Percentiles rank a stretch among this genome's conserved stretches.
Conservation (phyloP, 2,797 vertebrate species). For the Monodelphis domestica region DNA sequence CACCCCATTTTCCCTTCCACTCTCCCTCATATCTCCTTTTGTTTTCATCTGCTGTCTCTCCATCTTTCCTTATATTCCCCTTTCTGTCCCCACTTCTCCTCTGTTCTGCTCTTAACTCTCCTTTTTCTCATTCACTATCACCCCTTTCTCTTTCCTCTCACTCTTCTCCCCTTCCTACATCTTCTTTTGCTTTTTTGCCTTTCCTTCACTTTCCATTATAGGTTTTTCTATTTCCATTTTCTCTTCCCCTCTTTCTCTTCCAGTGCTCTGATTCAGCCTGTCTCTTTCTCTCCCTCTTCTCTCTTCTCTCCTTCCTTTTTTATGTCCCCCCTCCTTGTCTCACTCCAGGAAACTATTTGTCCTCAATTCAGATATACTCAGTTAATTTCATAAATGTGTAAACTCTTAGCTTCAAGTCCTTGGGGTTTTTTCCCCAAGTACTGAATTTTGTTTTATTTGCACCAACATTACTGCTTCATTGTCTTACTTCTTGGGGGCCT, state of each 20-base stretch:
- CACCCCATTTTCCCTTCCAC: neutral
- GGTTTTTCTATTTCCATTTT: neutral
- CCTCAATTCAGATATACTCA: neutral
- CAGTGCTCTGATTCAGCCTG: neutral
- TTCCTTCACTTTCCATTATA: neutral
- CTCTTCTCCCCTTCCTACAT: neutral
- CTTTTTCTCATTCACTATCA: neutral
- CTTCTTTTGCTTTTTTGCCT: too few relatives aligned
- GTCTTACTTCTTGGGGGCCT: neutral
- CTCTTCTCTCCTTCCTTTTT: neutral
- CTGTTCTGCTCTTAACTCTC: neutral
- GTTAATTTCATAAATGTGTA: slow-evolving; percentile 44
- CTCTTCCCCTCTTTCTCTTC: neutral
- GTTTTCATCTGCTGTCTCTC: neutral
- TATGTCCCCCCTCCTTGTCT: too few relatives aligned
- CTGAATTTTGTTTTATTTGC: slow-evolving; percentile 36
- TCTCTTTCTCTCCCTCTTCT: too few relatives aligned
- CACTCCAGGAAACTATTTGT: slow-evolving; percentile 40
- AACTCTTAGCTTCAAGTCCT: slow-evolving; percentile 6
- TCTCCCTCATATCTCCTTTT: neutral
- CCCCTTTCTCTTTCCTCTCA: neutral
- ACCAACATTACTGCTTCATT: neutral
- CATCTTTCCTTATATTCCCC: neutral
- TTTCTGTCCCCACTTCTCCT: neutral
- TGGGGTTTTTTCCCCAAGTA: too few relatives aligned